phyloP scores from a whole-genome alignment of 2,113 vertebrate species.

The Atherinomorus stipes region DNA sequence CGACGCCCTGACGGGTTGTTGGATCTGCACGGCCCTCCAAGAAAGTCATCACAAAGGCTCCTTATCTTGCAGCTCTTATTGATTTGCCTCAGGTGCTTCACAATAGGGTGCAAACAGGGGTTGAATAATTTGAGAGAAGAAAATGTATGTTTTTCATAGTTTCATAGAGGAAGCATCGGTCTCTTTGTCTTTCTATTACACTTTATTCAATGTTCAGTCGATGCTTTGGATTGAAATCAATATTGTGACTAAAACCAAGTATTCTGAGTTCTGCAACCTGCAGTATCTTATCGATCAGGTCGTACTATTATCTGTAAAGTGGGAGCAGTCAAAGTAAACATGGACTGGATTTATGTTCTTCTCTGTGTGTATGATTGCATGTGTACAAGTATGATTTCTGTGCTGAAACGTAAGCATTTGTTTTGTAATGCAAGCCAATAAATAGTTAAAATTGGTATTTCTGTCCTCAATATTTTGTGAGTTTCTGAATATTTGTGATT shows the following conservation, averaged over 20 bases:
- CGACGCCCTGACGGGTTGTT: slow-evolving; percentile 62
- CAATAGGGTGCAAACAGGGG: slow-evolving; percentile 67
- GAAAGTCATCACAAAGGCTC: slow-evolving; percentile 69
- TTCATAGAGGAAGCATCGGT: neutral
- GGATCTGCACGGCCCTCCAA: slow-evolving; percentile 59
- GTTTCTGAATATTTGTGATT: too few relatives aligned
- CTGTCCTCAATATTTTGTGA: too few relatives aligned
- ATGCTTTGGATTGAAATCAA: too few relatives aligned
- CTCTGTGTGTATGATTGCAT: too few relatives aligned
- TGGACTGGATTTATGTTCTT: neutral
- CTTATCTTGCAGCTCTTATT: slow-evolving; percentile 75
- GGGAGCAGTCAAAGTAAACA: slow-evolving; percentile 33
- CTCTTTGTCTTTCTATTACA: slow-evolving; percentile 9
- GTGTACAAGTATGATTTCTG: too few relatives aligned
- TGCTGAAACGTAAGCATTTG: too few relatives aligned
- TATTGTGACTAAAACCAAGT: neutral
- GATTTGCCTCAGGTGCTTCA: slow-evolving; percentile 74
- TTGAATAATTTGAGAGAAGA: slow-evolving; percentile 60
- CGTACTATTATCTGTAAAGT: slow-evolving; percentile 42
- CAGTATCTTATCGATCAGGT: slow-evolving; percentile 21
- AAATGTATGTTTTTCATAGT: slow-evolving; percentile 17
- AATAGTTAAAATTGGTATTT: too few relatives aligned
- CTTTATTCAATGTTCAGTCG: slow-evolving; percentile 14
- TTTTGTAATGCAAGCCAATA: too few relatives aligned
- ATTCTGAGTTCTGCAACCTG: too few relatives aligned